A percentile compares a stretch with the other conserved stretches of the same genome.
Conservation (phyloP, 1,140 invertebrate species). For the Bombus affinis region DNA sequence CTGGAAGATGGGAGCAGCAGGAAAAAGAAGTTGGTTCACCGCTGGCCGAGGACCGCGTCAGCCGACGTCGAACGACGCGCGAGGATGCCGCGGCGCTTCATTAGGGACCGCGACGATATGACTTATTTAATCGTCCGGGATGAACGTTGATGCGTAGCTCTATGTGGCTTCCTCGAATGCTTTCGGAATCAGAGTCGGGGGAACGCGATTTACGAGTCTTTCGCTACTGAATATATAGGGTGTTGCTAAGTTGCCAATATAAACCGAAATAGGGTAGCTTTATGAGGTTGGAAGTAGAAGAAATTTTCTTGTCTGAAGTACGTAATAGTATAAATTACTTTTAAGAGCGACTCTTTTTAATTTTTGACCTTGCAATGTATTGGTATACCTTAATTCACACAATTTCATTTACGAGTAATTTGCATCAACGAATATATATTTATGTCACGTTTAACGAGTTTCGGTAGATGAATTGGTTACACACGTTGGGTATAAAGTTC, state of each 20-base stretch:
- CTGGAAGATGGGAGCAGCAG: conserved; percentile 10
- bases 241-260: neutral
- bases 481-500: neutral
- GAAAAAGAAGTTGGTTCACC: conserved; percentile 44
- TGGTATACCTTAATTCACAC: neutral
- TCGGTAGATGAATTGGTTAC: neutral
- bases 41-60: conserved; percentile 37
- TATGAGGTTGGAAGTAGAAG: neutral
- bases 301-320: neutral
- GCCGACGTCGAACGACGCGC: conserved; percentile 37
- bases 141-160: conserved; percentile 54
- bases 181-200: conserved; percentile 20
- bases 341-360: neutral
- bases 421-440: neutral
- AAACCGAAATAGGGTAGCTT: neutral
- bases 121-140: conserved; percentile 69
- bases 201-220: conserved; percentile 53
- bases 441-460: neutral
- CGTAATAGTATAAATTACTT: neutral
- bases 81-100: conserved; percentile 58
- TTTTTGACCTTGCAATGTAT: neutral
- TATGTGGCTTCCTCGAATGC: conserved; percentile 33
- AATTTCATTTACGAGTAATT: neutral
- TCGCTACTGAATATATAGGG: neutral
- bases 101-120: conserved; percentile 61